A percentile compares a stretch with the other conserved stretches of the same genome.
These are phyloP conservation scores for Drosophila monieri DNA, from an alignment of 2,888 invertebrate species.

Conservation along the genomic window DNA sequence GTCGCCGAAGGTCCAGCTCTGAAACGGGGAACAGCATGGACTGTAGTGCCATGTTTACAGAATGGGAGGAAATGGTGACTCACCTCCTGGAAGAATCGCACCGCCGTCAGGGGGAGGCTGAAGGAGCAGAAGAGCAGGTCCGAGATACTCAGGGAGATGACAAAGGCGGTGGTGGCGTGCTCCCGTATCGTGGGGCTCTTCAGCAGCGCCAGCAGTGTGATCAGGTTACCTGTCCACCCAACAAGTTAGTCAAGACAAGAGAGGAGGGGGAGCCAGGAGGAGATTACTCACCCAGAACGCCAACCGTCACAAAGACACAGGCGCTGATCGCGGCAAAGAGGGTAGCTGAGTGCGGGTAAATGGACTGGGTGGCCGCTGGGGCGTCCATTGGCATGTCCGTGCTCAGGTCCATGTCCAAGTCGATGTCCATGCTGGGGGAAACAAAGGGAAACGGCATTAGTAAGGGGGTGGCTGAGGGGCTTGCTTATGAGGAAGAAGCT, in stretches of 20 bases:
- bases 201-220: constrained; percentile 91
- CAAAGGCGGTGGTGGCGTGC: constrained; percentile 95
- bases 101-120: constrained; percentile 93
- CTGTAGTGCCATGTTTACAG: no score
- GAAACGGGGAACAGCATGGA: not conserved
- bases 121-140: constrained; percentile 93
- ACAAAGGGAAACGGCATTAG: not conserved
- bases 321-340: constrained; percentile 91
- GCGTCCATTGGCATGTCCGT: constrained; percentile 55
- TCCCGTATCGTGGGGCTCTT: constrained; percentile 91
- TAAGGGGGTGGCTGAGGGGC: no score
- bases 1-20: constrained; percentile 91
- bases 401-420: constrained; percentile 26
- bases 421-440: constrained; percentile 8
- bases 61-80: constrained; percentile 26
- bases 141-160: constrained; percentile 93
- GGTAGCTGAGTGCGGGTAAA: constrained; percentile 90
- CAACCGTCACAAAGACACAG: constrained; percentile 90
- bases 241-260: no score
- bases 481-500: not conserved
- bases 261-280: not conserved
- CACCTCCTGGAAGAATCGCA: constrained; percentile 90
- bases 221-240: constrained; percentile 87
- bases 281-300: constrained; percentile 89
- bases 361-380: constrained; percentile 61